Base-by-base conservation (phyloP, 2,888 invertebrate genomes). In the Cetonia aurata region DNA sequence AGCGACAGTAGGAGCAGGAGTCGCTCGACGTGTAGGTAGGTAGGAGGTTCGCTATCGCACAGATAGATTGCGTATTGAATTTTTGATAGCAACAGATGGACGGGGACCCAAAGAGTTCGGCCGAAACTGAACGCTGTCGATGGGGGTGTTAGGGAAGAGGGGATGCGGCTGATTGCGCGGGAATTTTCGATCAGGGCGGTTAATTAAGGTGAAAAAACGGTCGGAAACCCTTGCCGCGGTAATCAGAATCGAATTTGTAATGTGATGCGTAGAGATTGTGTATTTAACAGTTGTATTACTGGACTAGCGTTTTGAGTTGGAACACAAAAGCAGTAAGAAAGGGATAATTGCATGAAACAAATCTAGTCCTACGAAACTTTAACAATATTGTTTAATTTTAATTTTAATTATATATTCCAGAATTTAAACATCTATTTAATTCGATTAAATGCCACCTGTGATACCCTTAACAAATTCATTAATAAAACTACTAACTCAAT, bases 31-130 rank as follows among this genome's bases (percentile, higher is more conserved):
- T 48, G 48, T 48, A n/a, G 10, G 44, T 44, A 48, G 6, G 0
- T 48, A 48, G 12, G 48, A 17, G 19, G 8, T 31, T 53, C n/a
- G 25, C 9, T 50, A 50, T 50, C 19, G 50, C 19, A 9, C 42
- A 42, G 10, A 59, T 59, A 59, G 57, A 59, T 59, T 59, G 44
- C 57, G 57, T 59, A 59, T 59, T 59, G 57, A 59, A 59, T 59
- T 59, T 59, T 59, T 59, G 57, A 59, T 59, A 41, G 15, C 9
- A 8, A 42, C 57, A 19, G 57, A 44, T 42, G 57, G 57, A 10
- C 57, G 25, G 3, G 19, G 31, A 10, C 19, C 19, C 25, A 19
- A 53, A 25, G 53, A 53, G 44, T 59, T 42, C 44, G 50, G 25
- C 25, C 1, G 25, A 25, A 25, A 25, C 25, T 25, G 25, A 25